Conservation (phyloP, 37 sponge, comb jelly and placozoan genomes). For the Spongilla lacustris region DNA sequence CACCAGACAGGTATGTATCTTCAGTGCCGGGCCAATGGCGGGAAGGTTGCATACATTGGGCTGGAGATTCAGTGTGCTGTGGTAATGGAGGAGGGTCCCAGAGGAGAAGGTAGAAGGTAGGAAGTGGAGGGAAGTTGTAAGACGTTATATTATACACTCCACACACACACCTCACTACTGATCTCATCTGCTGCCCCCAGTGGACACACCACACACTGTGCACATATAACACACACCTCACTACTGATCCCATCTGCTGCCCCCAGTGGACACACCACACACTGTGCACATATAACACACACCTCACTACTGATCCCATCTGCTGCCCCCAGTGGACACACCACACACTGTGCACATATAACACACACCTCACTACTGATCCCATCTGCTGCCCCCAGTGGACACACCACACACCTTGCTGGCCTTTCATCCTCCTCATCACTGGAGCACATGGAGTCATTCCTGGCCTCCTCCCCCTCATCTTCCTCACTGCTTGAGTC, state of each 20-base stretch:
- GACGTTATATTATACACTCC: too few species aligned
- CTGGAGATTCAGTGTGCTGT: constrained; percentile 14
- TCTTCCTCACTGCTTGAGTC: constrained; percentile 59
- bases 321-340: too few species aligned
- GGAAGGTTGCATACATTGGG: constrained; percentile 26
- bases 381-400: too few species aligned
- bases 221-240: too few species aligned
- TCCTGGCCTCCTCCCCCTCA: not conserved
- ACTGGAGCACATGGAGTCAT: not conserved
- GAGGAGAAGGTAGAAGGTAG: too few species aligned
- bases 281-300: not conserved
- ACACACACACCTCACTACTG: too few species aligned
- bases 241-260: not conserved
- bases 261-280: not conserved
- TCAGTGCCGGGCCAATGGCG: constrained; percentile 59
- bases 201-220: too few species aligned
- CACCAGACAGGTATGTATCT: constrained; percentile 32
- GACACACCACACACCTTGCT: not conserved
- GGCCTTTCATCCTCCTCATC: constrained; percentile 18
- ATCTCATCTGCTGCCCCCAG: too few species aligned
- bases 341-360: constrained; percentile 11
- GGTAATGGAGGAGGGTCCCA: too few species aligned
- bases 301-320: too few species aligned
- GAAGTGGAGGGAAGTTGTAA: too few species aligned
- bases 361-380: too few species aligned